Percentiles rank a stretch among this genome's conserved stretches.
phyloP scores from a whole-genome alignment of 2,113 vertebrate genomes.

The Pygoscelis antarcticus region DNA sequence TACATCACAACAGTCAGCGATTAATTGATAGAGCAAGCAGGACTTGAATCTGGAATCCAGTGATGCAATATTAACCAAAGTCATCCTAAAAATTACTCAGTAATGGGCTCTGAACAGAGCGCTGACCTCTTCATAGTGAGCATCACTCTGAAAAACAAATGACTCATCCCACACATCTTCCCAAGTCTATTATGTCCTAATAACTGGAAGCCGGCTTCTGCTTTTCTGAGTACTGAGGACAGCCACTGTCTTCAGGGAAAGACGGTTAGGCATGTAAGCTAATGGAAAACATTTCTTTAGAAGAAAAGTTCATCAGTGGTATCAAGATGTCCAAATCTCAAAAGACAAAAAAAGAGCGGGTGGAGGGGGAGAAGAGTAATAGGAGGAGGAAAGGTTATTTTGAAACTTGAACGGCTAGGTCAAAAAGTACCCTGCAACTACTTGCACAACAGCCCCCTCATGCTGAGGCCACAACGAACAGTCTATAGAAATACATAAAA shows the following conservation, averaged over 20 bases:
- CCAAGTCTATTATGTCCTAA: neutral
- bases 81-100: slow-evolving; percentile 23
- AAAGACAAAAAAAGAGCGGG: rapidly evolving
- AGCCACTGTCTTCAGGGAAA: neutral
- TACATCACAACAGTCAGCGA: slow-evolving; percentile 25
- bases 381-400: neutral
- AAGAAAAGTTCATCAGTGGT: neutral
- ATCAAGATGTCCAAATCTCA: neutral
- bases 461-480: neutral
- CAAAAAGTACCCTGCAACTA: neutral
- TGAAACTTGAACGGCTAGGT: neutral
- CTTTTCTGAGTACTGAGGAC: neutral
- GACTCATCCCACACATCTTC: slow-evolving; percentile 1
- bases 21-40: slow-evolving; percentile 26
- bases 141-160: slow-evolving; percentile 33
- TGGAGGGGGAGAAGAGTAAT: neutral
- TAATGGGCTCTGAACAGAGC: neutral
- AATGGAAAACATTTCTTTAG: neutral
- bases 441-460: neutral
- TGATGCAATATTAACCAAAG: neutral
- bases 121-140: neutral
- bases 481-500: neutral
- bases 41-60: neutral
- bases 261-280: neutral
- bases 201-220: neutral